phyloP scores from a whole-genome alignment of 2,113 vertebrate genomes.

The Anhinga rufa region DNA sequence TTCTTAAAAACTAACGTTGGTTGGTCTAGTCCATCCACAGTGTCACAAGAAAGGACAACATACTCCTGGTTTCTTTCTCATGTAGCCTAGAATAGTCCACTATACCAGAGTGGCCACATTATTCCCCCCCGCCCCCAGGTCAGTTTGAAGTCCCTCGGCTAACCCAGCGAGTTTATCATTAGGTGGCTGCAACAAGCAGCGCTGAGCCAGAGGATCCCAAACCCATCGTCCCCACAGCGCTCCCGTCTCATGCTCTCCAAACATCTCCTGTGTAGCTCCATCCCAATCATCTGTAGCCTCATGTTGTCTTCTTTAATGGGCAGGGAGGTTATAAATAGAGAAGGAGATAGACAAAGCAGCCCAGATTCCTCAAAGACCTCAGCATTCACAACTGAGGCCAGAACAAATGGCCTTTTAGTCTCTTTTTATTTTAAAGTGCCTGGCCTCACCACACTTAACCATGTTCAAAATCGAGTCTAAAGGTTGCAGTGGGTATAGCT shows the following conservation, averaged over 20 bases:
- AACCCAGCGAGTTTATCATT: background rate
- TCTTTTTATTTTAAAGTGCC: background rate
- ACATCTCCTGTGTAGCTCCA: background rate
- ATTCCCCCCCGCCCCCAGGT: fast-evolving
- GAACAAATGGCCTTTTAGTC: background rate
- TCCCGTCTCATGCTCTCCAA: background rate
- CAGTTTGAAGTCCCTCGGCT: background rate
- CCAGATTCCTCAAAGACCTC: background rate
- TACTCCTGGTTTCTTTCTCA: background rate
- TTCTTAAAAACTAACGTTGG: background rate
- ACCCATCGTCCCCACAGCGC: background rate
- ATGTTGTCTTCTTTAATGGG: background rate
- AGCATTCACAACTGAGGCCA: background rate
- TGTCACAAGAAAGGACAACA: background rate
- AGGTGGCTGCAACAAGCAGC: background rate
- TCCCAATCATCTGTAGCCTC: background rate
- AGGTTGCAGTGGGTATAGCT: background rate
- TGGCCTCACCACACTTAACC: background rate
- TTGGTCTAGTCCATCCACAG: background rate
- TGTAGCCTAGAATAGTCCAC: background rate
- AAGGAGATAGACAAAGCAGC: background rate
- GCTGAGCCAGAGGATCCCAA: background rate
- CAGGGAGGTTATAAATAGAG: background rate
- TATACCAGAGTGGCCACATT: background rate
- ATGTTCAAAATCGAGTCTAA: background rate